Evolutionary conservation across 2,113 vertebrate genomes (phyloP), one percentile per base, ranked within the genome.

Genomic region (Ellobius talpinus): DNA sequence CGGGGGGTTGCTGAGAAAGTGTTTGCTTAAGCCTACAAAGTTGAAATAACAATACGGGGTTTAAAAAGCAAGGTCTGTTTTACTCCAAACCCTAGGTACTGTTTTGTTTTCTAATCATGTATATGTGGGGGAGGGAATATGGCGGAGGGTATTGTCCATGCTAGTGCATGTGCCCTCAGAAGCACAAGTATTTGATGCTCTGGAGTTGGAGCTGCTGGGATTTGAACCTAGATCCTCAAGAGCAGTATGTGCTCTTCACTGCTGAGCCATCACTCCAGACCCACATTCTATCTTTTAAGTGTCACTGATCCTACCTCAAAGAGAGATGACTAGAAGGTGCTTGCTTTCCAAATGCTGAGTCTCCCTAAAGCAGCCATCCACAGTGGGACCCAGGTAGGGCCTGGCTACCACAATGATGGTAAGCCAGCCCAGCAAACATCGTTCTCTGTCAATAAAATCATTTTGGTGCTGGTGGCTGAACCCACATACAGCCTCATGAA

Each of bases 51-150:
- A 21, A 92, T 42, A 42, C 47, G 8, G 42, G 24, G 33, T 55
- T 90, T 95, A 52, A 70, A 74, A 85, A 55, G 17, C 76, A 63
- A 50, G 14, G 12, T 93, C 74, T 93, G 31, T 72, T 87, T 95
- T 52, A 77, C 36, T 61, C 42, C 87, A 79, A 73, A 86, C 26
- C 31, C 65, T 87, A 68, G 0, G 5, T 21, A 39, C 39, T 61
- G 17, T 3, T 61, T 61, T 61, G 33, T 1, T 61, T 61, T 39
- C 61, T 61, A 61, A 16, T 24, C 3, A 2, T 82, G 5, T 26
- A 6, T 61, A 0, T 14, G 52, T 24, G 52, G 5, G 50, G 8
- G 36, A 36, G 14, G 33, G 66, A 7, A 6, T 21, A 3, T n/a
- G 36, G 19, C 12, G 1, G 36, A 23, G 29, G 17, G 42, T 42